A percentile compares a stretch with the other conserved stretches of the same genome.
Evolutionary conservation across 2,888 invertebrate species (phyloP).

Genomic region (Panopea generosa): DNA sequence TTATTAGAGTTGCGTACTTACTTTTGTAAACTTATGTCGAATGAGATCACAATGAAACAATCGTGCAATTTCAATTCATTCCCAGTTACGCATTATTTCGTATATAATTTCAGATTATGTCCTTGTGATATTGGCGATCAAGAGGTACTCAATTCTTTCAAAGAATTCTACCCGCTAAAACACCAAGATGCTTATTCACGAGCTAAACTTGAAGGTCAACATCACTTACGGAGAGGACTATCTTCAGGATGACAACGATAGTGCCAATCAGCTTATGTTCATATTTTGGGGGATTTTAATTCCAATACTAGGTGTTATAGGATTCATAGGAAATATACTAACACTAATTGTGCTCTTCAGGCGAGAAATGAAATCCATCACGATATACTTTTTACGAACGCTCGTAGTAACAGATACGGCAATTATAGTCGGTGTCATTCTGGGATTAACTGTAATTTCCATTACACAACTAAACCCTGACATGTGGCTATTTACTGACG

Average conservation of each 20-base stretch:
- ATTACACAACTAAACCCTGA: conserved; percentile 66
- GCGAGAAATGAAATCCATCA: conserved; percentile 80
- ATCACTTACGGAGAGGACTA: conserved; percentile 70
- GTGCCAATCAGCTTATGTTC: conserved; percentile 71
- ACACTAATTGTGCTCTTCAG: conserved; percentile 82
- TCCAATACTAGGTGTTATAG: conserved; percentile 75
- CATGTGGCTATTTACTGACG: conserved; percentile 69
- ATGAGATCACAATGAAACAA: too few relatives aligned
- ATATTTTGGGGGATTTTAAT: conserved; percentile 78
- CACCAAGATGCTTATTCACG: conserved; percentile 43
- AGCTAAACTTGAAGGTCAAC: conserved; percentile 77
- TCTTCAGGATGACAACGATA: conserved; percentile 63
- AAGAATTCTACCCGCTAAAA: too few relatives aligned
- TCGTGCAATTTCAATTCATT: too few relatives aligned
- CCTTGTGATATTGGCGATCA: too few relatives aligned
- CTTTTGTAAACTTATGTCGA: too few relatives aligned
- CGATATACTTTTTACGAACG: conserved; percentile 77
- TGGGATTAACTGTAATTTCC: conserved; percentile 69
- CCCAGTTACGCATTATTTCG: too few relatives aligned
- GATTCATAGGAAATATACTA: conserved; percentile 79
- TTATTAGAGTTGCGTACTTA: too few relatives aligned
- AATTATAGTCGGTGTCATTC: conserved; percentile 67
- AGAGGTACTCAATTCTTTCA: too few relatives aligned
- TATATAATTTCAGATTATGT: too few relatives aligned
- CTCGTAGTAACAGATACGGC: conserved; percentile 79